These are phyloP conservation scores for Labroides dimidiatus DNA, from an alignment of 2,797 vertebrate species.

Conservation along the genomic window DNA sequence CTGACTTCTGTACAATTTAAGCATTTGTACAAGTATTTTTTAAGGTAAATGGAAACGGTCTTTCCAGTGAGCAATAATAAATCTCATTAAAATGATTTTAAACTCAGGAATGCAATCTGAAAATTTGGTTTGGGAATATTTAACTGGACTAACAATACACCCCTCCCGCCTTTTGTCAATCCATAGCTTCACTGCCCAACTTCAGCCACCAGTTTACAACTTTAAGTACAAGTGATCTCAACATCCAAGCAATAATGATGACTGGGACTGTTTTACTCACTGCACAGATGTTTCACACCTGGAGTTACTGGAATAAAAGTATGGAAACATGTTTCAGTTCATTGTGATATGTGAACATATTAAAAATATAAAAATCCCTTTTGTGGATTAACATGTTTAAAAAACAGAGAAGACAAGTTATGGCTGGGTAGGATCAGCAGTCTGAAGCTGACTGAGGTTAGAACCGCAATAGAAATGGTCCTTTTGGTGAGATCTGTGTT, in stretches of 20 bases:
- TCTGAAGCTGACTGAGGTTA: neutral
- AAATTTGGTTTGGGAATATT: neutral
- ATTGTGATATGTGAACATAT: slow-evolving; percentile 5
- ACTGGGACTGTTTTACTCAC: slow-evolving; percentile 1
- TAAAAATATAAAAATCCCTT: slow-evolving; percentile 5
- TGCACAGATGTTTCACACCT: neutral
- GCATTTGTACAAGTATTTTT: slow-evolving; percentile 15
- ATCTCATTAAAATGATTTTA: neutral
- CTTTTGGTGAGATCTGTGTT: neutral
- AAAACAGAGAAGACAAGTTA: slow-evolving; percentile 1
- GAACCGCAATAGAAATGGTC: neutral
- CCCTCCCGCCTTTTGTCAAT: neutral
- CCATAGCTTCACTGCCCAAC: neutral
- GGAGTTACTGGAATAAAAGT: neutral
- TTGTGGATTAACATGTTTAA: slow-evolving; percentile 7
- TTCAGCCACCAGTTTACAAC: neutral
- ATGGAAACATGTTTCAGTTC: no score
- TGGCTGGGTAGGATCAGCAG: neutral
- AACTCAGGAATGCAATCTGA: no score
- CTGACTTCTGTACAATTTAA: no score
- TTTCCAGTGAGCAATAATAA: slow-evolving; percentile 8
- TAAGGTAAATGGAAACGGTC: neutral
- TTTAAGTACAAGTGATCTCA: neutral
- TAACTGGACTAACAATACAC: neutral
- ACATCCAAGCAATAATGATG: neutral